Evolutionary conservation across 37 sponge, comb jelly and placozoan species (phyloP).

Genomic region (Chondrilla cf. caribensis): DNA sequence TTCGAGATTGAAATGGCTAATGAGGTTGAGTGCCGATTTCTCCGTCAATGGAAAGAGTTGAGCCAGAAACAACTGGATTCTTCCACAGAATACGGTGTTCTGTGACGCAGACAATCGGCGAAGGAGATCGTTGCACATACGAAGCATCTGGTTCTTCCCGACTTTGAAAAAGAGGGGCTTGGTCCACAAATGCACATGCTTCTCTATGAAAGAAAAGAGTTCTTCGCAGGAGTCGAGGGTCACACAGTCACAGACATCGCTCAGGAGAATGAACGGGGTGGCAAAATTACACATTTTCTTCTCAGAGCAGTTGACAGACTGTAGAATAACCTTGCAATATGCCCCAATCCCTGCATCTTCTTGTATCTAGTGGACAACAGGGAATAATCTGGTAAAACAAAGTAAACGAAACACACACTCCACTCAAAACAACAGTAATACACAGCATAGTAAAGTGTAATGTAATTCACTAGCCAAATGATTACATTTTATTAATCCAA

Average conservation of each 20-base stretch:
- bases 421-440: no score
- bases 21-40: conserved; percentile 93
- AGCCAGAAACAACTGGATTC: conserved; percentile 96
- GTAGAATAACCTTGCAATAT: conserved; percentile 34
- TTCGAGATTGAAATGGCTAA: conserved; percentile 97
- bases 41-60: conserved; percentile 94
- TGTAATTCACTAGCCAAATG: no score
- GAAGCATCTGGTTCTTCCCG: conserved; percentile 79
- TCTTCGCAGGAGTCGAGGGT: conserved; percentile 79
- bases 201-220: conserved; percentile 77
- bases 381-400: no score
- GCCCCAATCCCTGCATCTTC: not conserved
- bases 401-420: no score
- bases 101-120: conserved; percentile 84
- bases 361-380: conserved; percentile 2
- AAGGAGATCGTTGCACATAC: conserved; percentile 95
- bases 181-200: conserved; percentile 57
- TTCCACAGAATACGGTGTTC: conserved; percentile 97
- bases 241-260: conserved; percentile 82
- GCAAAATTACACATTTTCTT: conserved; percentile 47
- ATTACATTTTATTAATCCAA: no score
- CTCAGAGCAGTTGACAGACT: conserved; percentile 47
- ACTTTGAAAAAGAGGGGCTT: conserved; percentile 66
- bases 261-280: conserved; percentile 87
- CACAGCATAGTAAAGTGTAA: no score